Evolutionary conservation across 2,797 vertebrate species (phyloP).

Genomic region (Okamejei kenojei): DNA sequence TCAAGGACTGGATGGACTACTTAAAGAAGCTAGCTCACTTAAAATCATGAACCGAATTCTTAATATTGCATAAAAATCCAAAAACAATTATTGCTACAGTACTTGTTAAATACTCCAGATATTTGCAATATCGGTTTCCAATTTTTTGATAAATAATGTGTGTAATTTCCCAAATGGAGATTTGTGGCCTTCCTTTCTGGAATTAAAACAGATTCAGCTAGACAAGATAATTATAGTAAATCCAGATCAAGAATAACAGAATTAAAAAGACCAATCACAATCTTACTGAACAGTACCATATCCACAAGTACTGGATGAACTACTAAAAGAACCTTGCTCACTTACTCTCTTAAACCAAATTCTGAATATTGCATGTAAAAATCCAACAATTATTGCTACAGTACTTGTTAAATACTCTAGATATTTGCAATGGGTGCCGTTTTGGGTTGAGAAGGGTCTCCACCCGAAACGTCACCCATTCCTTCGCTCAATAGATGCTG

Average conservation of each 20-base stretch:
- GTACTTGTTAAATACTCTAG: neutral
- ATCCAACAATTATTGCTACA: neutral
- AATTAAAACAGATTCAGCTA: too few relatives aligned
- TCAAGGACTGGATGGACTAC: neutral
- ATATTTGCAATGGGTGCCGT: neutral
- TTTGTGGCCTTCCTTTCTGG: too few relatives aligned
- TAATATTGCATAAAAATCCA: neutral
- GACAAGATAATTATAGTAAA: too few relatives aligned
- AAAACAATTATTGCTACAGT: too few relatives aligned
- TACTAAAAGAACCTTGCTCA: neutral
- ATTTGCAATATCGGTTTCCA: neutral
- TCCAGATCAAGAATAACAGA: too few relatives aligned
- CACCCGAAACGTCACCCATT: too few relatives aligned
- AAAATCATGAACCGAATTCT: too few relatives aligned
- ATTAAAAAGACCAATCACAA: neutral
- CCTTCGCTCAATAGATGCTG: too few relatives aligned
- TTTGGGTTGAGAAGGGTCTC: too few relatives aligned
- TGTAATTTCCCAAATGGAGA: neutral
- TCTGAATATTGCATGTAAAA: neutral
- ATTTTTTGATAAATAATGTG: neutral
- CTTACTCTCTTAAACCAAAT: neutral
- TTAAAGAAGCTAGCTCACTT: neutral
- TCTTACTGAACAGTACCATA: neutral
- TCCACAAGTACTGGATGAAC: neutral
- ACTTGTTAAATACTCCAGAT: neutral